Conservation (phyloP, 2,888 invertebrate genomes). For the Tenthredo amoena region DNA sequence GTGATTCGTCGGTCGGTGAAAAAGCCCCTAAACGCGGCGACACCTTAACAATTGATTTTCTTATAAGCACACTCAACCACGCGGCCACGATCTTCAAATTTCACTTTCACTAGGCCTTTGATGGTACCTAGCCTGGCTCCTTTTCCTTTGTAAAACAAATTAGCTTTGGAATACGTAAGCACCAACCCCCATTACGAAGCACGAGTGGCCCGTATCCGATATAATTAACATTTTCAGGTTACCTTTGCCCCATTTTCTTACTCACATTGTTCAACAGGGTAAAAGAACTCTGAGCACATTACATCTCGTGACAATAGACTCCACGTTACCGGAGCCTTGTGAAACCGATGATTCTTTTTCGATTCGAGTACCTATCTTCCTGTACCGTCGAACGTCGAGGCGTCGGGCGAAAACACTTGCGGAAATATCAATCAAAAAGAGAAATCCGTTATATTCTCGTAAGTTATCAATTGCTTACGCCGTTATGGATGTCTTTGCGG, state of each 20-base stretch:
- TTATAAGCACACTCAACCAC: background rate
- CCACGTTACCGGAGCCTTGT: background rate
- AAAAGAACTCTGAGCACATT: background rate
- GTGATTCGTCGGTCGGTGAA: conserved; percentile 30
- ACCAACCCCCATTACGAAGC: conserved; percentile 35
- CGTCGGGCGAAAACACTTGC: background rate
- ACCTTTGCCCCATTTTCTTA: background rate
- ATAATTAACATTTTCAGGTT: conserved; percentile 40
- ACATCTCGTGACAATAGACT: background rate
- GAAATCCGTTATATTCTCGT: background rate
- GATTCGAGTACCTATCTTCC: background rate
- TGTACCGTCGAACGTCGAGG: background rate
- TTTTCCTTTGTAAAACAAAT: conserved; percentile 48
- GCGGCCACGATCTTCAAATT: conserved; percentile 37
- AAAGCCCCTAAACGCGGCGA: conserved; percentile 1
- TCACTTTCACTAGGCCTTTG: conserved; percentile 32
- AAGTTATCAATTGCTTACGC: background rate
- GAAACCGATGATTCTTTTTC: background rate
- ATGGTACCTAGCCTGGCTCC: background rate
- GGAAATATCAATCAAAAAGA: background rate
- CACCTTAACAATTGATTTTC: conserved; percentile 38
- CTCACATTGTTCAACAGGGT: background rate
- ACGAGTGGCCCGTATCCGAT: conserved; percentile 40
- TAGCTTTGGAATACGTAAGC: conserved; percentile 41
- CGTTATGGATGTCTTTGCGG: background rate